Conservation (phyloP, 2,113 vertebrate species). For the Dipodomys ordii region DNA sequence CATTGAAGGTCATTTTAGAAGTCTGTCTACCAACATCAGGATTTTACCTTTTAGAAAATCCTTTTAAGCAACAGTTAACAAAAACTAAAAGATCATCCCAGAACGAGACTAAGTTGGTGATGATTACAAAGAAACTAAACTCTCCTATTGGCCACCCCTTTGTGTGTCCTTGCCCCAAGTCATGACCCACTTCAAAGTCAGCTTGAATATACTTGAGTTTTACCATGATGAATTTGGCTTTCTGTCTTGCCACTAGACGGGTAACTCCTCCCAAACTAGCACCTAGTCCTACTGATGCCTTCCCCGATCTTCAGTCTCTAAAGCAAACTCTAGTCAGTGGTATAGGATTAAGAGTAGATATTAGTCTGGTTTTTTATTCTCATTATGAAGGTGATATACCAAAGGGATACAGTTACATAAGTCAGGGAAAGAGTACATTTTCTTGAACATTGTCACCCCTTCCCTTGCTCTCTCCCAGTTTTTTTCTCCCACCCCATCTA, state of each 20-base stretch:
- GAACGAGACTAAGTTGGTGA: neutral
- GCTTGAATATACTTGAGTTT: neutral
- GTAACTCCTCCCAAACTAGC: neutral
- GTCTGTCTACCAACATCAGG: neutral
- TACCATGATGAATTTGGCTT: neutral
- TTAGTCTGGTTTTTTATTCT: neutral
- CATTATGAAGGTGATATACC: too few relatives aligned
- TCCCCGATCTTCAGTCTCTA: neutral
- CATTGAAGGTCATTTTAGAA: neutral
- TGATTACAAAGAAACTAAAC: neutral
- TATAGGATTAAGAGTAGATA: neutral
- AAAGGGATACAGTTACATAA: too few relatives aligned
- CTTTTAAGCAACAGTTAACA: neutral
- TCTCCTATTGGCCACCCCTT: neutral
- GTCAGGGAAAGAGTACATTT: too few relatives aligned
- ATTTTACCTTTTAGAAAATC: conserved; percentile 25
- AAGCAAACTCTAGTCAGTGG: neutral
- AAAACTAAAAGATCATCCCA: conserved; percentile 2
- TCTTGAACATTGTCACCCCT: too few relatives aligned
- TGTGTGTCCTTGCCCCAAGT: neutral
- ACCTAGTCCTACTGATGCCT: neutral
- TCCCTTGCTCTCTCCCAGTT: too few relatives aligned
- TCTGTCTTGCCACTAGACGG: neutral
- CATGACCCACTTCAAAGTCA: neutral
- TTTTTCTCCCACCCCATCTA: too few relatives aligned